Evolutionary conservation across 35 echinoderm and acorn worm species (phyloP), one percentile per base, ranked within the genome.

Genomic region (Ophiothrix spiculata): DNA sequence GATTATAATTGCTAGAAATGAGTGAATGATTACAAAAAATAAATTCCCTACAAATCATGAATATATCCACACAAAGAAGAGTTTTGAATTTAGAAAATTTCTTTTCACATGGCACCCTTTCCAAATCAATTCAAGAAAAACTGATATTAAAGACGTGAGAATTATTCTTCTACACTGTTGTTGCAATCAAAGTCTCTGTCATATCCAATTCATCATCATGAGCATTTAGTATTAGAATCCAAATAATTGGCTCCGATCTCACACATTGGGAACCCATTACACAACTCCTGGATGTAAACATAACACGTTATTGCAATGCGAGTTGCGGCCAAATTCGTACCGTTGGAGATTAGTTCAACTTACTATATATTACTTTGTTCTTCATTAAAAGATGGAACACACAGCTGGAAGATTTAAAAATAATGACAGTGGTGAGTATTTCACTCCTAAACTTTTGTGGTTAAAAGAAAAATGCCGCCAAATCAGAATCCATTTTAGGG

Each of bases 311-410:
- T 69, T 69, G 6, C 4, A 69, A 69, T 69, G 60, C 25, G 23
- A 10, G 16, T 49, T 69, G 17, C 29, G n/a, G n/a, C 23, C 23
- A 25, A 69, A 69, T 4, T 69, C 60, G 29, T 69, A 69, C 29
- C 29, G 60, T 15, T 28, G 60, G 29, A 28, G 60, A 69, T 69
- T 69, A 69, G 60, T 69, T 69, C 60, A 69, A 28, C 60, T 69
- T 69, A 69, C 60, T 25, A 69, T 69, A 69, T 69, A 69, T 69
- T 69, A 69, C 6, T 69, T n/a, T 69, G 23, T 69, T 25, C 60
- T 25, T 69, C 60, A 69, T 69, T 28, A 28, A 49, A n/a, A n/a
- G n/a, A 69, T 69, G 60, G 60, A 28, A 69, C 60, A 10, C 29
- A 25, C 60, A 69, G 60, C 4, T 69, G 60, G 60, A 2, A 49